phyloP scores from a whole-genome alignment of 2,888 invertebrate species.

The Apotomis betuletana region DNA sequence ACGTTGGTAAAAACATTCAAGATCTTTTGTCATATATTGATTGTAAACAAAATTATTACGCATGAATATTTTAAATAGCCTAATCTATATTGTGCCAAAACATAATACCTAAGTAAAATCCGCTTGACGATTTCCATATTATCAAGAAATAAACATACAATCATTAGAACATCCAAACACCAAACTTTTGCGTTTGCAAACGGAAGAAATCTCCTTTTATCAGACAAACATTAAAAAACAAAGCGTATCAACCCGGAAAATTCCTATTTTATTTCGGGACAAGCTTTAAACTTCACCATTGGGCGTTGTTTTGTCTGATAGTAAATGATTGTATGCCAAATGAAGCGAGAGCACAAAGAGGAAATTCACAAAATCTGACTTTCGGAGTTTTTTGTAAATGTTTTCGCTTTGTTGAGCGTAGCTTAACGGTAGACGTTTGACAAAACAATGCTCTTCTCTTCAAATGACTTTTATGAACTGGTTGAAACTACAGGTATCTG shows the following conservation, averaged over 20 bases:
- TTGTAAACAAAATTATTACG: no score
- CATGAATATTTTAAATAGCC: no score
- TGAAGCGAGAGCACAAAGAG: slow-evolving; percentile 7
- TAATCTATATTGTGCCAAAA: no score
- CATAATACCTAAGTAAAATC: no score
- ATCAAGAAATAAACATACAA: no score
- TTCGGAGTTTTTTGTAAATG: slow-evolving; percentile 10
- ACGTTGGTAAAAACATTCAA: not conserved
- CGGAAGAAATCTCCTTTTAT: not conserved
- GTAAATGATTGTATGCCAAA: slow-evolving; percentile 10
- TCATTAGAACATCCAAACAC: no score
- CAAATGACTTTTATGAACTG: not conserved
- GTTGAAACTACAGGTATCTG: no score
- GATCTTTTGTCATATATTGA: no score
- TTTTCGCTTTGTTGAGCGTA: slow-evolving; percentile 11
- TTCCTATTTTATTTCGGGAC: not conserved
- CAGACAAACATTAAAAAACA: not conserved
- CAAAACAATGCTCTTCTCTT: not conserved
- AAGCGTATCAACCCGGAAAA: not conserved
- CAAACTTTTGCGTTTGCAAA: no score
- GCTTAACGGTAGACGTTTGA: not conserved
- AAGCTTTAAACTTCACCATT: not conserved
- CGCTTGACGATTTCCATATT: no score
- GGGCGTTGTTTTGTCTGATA: slow-evolving; percentile 4
- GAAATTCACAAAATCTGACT: slow-evolving; percentile 4